A percentile compares a stretch with the other conserved stretches of the same genome.
phyloP scores from a whole-genome alignment of 1,140 invertebrate genomes.

The Drosophila sucinea region DNA sequence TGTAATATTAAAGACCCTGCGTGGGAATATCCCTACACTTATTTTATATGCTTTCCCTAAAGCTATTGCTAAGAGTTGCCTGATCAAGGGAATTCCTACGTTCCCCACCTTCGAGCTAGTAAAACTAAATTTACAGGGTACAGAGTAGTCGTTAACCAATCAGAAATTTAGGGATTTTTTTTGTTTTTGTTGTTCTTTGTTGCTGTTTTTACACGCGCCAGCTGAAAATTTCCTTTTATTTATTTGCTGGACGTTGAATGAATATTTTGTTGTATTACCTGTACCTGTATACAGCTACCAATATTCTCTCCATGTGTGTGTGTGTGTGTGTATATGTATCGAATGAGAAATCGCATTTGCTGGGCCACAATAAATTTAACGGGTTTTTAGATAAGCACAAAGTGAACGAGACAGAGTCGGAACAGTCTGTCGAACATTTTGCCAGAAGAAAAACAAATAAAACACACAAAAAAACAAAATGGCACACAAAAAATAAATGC shows the following conservation, averaged over 20 bases:
- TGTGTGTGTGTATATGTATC: conserved; percentile 53
- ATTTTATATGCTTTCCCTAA: no score
- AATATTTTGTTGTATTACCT: conserved; percentile 54
- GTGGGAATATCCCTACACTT: no score
- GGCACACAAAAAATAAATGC: not conserved
- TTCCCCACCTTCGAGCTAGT: no score
- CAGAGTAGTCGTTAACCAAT: not conserved
- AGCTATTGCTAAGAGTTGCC: no score
- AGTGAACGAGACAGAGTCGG: conserved; percentile 31
- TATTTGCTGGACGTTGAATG: conserved; percentile 69
- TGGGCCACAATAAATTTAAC: conserved; percentile 68
- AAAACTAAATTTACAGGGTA: not conserved
- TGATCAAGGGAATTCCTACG: no score
- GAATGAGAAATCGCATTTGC: conserved; percentile 63
- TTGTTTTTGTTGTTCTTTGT: conserved; percentile 20
- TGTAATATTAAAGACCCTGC: not conserved
- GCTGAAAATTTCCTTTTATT: conserved; percentile 60
- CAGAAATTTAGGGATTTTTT: not conserved
- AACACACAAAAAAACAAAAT: not conserved
- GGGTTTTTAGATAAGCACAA: conserved; percentile 71
- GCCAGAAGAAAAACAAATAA: conserved; percentile 7
- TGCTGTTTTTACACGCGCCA: conserved; percentile 52
- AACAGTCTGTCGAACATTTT: conserved; percentile 14
- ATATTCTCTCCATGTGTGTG: conserved; percentile 11
- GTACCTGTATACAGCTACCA: conserved; percentile 40